These are phyloP conservation scores for Hapalemur alaotrensis DNA, from an alignment of 2,797 vertebrate genomes.

Conservation along the genomic window DNA sequence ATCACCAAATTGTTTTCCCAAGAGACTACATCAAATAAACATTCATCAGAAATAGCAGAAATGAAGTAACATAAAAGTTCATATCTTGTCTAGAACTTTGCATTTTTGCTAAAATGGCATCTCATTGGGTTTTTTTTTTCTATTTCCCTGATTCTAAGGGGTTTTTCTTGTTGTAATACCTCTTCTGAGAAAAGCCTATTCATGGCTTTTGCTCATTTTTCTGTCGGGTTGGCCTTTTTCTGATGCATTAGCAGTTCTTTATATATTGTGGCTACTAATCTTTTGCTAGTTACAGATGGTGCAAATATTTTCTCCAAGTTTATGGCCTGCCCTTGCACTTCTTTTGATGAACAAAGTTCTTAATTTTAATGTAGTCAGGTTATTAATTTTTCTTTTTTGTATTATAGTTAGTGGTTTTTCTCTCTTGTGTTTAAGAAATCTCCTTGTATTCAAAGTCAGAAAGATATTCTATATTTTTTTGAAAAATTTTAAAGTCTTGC, in stretches of 20 bases:
- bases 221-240: background rate
- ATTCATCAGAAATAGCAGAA: background rate
- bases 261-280: background rate
- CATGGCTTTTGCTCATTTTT: background rate
- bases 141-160: background rate
- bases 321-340: background rate
- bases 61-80: background rate
- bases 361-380: background rate
- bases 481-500: background rate
- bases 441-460: background rate
- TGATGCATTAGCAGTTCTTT: background rate
- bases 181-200: background rate
- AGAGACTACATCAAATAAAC: background rate
- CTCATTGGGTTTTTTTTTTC: background rate
- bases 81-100: background rate
- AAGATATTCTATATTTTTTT: background rate
- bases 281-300: background rate
- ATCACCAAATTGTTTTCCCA: background rate
- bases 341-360: background rate
- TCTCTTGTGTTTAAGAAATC: background rate
- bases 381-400: background rate
- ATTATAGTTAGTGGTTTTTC: background rate
- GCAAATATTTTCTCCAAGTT: background rate
- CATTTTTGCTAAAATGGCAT: background rate
- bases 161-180: background rate